Evolutionary conservation across 2,888 invertebrate species (phyloP).

Genomic region (Andrena haemorrhoa): DNA sequence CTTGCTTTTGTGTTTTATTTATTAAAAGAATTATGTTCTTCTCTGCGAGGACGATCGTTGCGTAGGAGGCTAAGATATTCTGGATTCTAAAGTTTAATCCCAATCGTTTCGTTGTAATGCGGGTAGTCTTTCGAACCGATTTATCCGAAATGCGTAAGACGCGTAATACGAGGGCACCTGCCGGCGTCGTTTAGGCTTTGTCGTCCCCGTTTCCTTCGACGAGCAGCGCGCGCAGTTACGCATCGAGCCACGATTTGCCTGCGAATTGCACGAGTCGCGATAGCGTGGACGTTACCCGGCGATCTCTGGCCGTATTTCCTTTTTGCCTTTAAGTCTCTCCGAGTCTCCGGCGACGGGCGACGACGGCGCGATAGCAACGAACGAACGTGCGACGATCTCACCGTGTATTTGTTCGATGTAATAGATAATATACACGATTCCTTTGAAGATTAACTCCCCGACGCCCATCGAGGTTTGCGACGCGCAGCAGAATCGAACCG

Average conservation of each 20-base stretch:
- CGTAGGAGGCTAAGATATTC: neutral
- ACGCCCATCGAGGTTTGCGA: neutral
- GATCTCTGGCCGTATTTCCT: neutral
- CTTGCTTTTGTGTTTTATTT: slow-evolving; percentile 5
- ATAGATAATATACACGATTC: neutral
- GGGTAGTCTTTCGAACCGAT: neutral
- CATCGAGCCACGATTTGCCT: neutral
- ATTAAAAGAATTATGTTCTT: slow-evolving; percentile 1
- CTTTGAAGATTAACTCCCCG: neutral
- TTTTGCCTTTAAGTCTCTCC: neutral
- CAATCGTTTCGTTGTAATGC: neutral
- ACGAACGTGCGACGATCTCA: neutral
- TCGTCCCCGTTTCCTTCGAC: neutral
- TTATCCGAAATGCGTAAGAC: neutral
- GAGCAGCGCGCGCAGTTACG: neutral
- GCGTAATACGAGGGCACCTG: neutral
- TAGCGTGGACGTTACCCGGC: neutral
- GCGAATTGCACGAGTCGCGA: neutral
- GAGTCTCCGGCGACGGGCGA: neutral
- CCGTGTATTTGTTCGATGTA: neutral
- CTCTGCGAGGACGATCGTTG: slow-evolving; percentile 7
- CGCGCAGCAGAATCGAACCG: neutral
- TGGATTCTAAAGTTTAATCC: neutral
- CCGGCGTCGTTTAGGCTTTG: neutral
- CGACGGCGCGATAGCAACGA: neutral